Percentiles rank a stretch among this genome's conserved stretches.
Conservation (phyloP, 2,888 invertebrate genomes). For the Craniophora ligustri region DNA sequence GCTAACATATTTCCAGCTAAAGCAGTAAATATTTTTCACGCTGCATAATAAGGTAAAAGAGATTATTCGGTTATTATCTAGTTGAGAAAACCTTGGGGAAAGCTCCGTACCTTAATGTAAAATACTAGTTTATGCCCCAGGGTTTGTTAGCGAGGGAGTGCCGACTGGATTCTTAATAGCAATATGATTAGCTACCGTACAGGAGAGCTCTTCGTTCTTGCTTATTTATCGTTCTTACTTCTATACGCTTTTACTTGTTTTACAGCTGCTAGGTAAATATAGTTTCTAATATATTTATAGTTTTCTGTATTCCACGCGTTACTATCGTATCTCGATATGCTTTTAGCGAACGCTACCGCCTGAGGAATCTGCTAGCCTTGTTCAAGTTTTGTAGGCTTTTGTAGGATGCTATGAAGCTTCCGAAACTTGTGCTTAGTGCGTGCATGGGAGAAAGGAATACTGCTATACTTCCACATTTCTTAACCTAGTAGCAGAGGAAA, state of each 20-base stretch:
- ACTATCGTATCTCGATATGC: too few relatives aligned
- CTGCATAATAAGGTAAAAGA: slow-evolving; percentile 56
- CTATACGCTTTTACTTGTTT: slow-evolving; percentile 6
- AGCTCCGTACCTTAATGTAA: slow-evolving; percentile 46
- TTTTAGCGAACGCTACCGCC: too few relatives aligned
- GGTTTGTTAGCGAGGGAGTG: slow-evolving; percentile 30
- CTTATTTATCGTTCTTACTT: background rate
- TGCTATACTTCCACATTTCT: too few relatives aligned
- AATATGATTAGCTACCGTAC: slow-evolving; percentile 41
- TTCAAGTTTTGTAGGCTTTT: too few relatives aligned
- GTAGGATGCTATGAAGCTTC: too few relatives aligned
- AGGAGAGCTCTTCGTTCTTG: slow-evolving; percentile 15
- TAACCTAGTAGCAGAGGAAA: too few relatives aligned
- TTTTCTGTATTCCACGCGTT: too few relatives aligned
- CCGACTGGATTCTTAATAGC: slow-evolving; percentile 34
- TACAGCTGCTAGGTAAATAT: too few relatives aligned
- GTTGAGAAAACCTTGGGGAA: slow-evolving; percentile 45
- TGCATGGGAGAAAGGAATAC: too few relatives aligned
- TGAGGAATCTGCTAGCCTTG: too few relatives aligned
- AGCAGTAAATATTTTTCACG: slow-evolving; percentile 76
- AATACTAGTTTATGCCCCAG: slow-evolving; percentile 42
- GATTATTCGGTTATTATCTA: slow-evolving; percentile 52
- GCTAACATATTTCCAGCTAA: slow-evolving; percentile 67
- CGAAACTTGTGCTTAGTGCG: too few relatives aligned
- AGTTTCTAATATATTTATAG: too few relatives aligned